Evolutionary conservation across 2,888 invertebrate genomes (phyloP).

Genomic region (Limnephilus rhombicus): DNA sequence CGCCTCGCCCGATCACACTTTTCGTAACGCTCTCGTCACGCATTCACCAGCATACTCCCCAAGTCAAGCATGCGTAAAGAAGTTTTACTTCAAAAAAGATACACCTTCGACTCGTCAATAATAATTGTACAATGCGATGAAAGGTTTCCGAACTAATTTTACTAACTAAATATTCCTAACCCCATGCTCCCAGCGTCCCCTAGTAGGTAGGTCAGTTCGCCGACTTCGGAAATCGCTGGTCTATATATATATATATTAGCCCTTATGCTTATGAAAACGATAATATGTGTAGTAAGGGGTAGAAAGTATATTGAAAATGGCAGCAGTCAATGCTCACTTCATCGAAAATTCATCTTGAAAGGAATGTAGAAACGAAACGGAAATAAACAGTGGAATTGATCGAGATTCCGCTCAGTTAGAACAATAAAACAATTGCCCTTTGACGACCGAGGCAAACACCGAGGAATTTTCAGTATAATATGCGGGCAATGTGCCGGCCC

Average conservation of each 20-base stretch:
- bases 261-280: background rate
- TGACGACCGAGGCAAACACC: slow-evolving; percentile 29
- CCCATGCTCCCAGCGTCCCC: background rate
- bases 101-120: too few relatives aligned
- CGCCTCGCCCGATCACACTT: too few relatives aligned
- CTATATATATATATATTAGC: background rate
- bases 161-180: background rate
- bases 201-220: background rate
- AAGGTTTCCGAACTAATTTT: background rate
- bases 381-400: slow-evolving; percentile 30
- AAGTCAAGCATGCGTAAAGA: too few relatives aligned
- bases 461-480: slow-evolving; percentile 26
- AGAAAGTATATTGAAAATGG: background rate
- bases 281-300: background rate
- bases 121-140: background rate
- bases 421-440: slow-evolving; percentile 39
- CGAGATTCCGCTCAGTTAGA: slow-evolving; percentile 31
- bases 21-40: too few relatives aligned
- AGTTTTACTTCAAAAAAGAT: too few relatives aligned
- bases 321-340: background rate
- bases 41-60: too few relatives aligned
- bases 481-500: slow-evolving; percentile 28
- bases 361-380: background rate
- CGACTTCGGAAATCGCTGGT: background rate
- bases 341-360: slow-evolving; percentile 9